Conservation (phyloP, 1,140 invertebrate species). For the Brachystomella parvula region DNA sequence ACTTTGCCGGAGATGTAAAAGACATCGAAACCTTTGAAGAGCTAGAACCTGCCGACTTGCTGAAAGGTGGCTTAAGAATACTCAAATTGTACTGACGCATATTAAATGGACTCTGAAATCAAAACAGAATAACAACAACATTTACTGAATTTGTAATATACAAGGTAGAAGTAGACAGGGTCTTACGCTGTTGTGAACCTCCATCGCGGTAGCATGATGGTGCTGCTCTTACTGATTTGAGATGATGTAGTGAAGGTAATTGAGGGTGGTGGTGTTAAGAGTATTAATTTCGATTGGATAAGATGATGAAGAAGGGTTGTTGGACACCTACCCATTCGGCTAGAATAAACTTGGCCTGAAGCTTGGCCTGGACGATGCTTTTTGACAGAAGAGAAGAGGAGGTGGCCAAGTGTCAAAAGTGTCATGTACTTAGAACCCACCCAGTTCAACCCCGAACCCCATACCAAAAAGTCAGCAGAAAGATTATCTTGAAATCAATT, state of each 20-base stretch:
- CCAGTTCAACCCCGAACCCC: no score
- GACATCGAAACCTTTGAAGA: constrained; percentile 30
- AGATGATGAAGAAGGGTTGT: background rate
- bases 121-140: background rate
- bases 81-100: constrained; percentile 38
- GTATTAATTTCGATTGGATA: background rate
- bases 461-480: no score
- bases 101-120: constrained; percentile 36
- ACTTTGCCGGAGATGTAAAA: constrained; percentile 31
- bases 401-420: no score
- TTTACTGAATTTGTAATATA: background rate
- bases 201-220: background rate
- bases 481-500: no score
- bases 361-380: background rate
- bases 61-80: constrained; percentile 34
- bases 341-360: background rate
- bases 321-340: background rate
- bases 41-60: constrained; percentile 30
- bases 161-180: background rate
- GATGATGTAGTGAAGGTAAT: no score
- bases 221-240: background rate
- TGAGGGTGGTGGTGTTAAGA: background rate
- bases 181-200: background rate
- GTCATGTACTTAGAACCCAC: no score
- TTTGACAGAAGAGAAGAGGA: constrained; percentile 1